Conservation (phyloP, 2,113 vertebrate genomes). For the Naja naja region DNA sequence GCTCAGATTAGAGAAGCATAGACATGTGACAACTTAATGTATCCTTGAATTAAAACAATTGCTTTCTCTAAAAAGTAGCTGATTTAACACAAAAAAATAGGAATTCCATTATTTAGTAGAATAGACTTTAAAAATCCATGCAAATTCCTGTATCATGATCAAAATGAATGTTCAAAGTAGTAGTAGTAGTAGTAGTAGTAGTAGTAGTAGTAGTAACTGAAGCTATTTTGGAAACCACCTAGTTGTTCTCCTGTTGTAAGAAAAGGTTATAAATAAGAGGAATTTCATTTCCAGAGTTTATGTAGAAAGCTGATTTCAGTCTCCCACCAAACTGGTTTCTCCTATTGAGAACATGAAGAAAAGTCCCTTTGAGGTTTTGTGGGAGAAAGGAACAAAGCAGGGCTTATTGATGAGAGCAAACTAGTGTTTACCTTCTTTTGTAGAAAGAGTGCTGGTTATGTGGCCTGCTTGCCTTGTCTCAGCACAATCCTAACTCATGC, state of each 20-base stretch:
- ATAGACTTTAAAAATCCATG: neutral
- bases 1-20: neutral
- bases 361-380: neutral
- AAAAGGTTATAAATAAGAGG: neutral
- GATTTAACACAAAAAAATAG: neutral
- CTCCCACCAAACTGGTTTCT: slow-evolving; percentile 25
- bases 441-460: neutral
- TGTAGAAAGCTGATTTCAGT: slow-evolving; percentile 37
- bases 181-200: neutral
- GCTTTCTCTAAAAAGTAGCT: neutral
- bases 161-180: neutral
- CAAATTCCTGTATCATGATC: neutral
- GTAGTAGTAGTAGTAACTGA: neutral
- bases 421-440: slow-evolving; percentile 20
- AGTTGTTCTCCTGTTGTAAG: neutral
- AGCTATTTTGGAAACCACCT: neutral
- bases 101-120: neutral
- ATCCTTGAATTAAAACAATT: neutral
- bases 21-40: neutral
- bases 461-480: slow-evolving; percentile 13
- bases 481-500: neutral
- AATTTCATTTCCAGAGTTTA: neutral
- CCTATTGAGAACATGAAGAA: slow-evolving; percentile 22
- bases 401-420: slow-evolving; percentile 4
- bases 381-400: slow-evolving; percentile 12